Evolutionary conservation across 2,113 vertebrate species (phyloP).

Genomic region (Rallus limicola): DNA sequence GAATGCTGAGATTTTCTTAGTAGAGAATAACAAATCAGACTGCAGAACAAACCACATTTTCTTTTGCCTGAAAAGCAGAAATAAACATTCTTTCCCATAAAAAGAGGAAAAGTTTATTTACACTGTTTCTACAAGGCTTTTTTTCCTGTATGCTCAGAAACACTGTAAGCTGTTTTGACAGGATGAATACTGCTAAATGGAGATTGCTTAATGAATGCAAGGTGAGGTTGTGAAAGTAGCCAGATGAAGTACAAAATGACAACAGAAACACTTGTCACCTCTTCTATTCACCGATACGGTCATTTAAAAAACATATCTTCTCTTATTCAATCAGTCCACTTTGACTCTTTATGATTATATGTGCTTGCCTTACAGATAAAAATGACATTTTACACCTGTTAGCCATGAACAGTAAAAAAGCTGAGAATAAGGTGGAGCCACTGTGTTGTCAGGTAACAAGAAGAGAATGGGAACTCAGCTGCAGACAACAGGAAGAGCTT

Average conservation of each 20-base stretch:
- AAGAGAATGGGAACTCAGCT: neutral
- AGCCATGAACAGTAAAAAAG: neutral
- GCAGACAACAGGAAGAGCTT: neutral
- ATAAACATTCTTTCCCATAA: neutral
- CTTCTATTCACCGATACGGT: neutral
- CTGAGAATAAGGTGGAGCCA: neutral
- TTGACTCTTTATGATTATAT: neutral
- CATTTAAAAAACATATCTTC: neutral
- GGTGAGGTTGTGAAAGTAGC: neutral
- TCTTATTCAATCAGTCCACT: neutral
- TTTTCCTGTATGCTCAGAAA: neutral
- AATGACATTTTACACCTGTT: neutral
- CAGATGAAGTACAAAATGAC: neutral
- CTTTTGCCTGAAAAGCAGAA: neutral
- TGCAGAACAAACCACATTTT: neutral
- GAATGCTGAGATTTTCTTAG: neutral
- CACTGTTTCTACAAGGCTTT: neutral
- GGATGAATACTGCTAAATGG: neutral
- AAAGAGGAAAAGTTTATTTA: neutral
- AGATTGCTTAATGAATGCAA: neutral
- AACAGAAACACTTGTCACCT: neutral
- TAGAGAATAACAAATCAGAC: neutral
- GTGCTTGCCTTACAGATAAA: neutral
- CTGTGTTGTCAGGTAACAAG: neutral
- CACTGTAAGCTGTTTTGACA: neutral